phyloP scores from a whole-genome alignment of 2,888 invertebrate species.

The Salpingus planirostris region DNA sequence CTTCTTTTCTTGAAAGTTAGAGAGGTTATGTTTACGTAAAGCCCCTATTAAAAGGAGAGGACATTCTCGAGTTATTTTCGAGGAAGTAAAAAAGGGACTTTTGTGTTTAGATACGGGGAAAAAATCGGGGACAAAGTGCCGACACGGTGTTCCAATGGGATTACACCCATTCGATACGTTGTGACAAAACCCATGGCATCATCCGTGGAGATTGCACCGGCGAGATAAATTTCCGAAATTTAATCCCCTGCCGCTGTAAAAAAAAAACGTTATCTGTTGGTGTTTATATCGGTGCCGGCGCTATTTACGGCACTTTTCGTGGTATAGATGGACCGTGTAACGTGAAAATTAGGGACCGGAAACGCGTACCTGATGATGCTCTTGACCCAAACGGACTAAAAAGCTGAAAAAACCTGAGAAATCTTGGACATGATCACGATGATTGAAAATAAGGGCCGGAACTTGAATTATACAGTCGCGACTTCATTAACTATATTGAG shows the following conservation, averaged over 20 bases:
- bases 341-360: conserved; percentile 26
- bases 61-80: conserved; percentile 2
- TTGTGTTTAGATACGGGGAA: background rate
- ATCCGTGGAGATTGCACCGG: too few relatives aligned
- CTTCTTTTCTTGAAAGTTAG: background rate
- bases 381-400: too few relatives aligned
- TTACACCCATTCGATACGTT: conserved; percentile 26
- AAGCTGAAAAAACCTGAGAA: too few relatives aligned
- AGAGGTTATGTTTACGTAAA: conserved; percentile 3
- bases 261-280: conserved; percentile 20
- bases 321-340: conserved; percentile 28
- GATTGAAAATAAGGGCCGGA: too few relatives aligned
- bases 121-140: conserved; percentile 17
- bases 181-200: too few relatives aligned
- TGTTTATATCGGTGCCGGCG: conserved; percentile 17
- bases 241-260: too few relatives aligned
- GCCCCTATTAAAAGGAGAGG: conserved; percentile 4
- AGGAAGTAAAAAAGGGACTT: background rate
- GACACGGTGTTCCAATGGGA: conserved; percentile 31
- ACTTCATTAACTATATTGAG: too few relatives aligned
- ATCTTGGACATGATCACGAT: too few relatives aligned
- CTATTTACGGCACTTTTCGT: conserved; percentile 19
- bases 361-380: conserved; percentile 8
- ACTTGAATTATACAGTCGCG: too few relatives aligned
- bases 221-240: conserved; percentile 19